phyloP scores from a whole-genome alignment of 2,888 invertebrate species.

The Entomobrya proxima region DNA sequence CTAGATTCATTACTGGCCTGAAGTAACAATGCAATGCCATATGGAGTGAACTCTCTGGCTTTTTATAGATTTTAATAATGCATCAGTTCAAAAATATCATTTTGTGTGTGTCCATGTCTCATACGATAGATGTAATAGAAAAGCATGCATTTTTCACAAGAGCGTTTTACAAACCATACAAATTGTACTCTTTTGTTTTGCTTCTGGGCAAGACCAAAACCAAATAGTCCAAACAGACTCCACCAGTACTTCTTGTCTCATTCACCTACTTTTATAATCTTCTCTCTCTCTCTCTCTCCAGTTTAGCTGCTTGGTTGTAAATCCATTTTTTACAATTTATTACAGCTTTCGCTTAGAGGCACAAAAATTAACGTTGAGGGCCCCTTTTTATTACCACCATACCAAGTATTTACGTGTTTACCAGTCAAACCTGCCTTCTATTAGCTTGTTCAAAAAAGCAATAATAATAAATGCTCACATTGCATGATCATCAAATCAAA shows the following conservation, averaged over 20 bases:
- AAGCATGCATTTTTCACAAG: conserved; percentile 11
- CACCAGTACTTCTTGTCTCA: background rate
- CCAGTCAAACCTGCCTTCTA: too few species aligned
- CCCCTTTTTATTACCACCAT: conserved; percentile 20
- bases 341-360: conserved; percentile 18
- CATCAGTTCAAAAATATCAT: background rate
- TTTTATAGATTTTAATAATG: background rate
- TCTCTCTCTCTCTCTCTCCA: background rate
- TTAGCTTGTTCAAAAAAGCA: too few species aligned
- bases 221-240: background rate
- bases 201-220: background rate
- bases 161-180: background rate
- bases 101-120: background rate
- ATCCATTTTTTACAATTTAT: conserved; percentile 36
- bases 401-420: background rate
- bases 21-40: conserved; percentile 6
- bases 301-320: too few species aligned
- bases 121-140: background rate
- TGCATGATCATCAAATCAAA: background rate
- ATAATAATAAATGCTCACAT: conserved; percentile 4
- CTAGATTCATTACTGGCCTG: too few species aligned
- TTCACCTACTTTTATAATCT: conserved; percentile 16
- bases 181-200: background rate
- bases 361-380: background rate
- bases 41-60: conserved; percentile 9